Evolutionary conservation across 2,113 vertebrate species (phyloP), one percentile per base, ranked within the genome.

Genomic region (Synchiropus splendidus): DNA sequence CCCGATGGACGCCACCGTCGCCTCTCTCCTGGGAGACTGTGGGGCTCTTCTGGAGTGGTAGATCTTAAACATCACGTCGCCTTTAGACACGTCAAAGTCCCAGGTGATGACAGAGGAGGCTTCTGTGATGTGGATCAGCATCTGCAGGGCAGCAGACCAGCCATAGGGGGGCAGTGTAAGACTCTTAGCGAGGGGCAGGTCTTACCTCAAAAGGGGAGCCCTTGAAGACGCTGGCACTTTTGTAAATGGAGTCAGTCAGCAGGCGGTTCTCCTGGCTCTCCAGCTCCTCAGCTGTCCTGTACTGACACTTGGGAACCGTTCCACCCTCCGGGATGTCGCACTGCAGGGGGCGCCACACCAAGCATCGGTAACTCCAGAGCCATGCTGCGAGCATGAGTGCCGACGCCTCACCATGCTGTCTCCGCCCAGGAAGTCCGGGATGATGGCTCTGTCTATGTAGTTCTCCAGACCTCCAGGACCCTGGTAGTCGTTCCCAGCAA

Each of bases 21-120:
- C 70, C 50, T 97, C 93, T 66, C 85, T 91, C 45, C 90, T 96
- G 1, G 83, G 86, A 3, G 84, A 85, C 59, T 91, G 91, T 0
- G 92, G 91, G 0, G 87, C 82, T 45, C 87, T 79, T 64, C 88
- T 94, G 38, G 91, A 96, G 64, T 98, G 94, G 54, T 89, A 98
- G 66, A 98, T 90, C 65, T 90, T 92, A 66, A 97, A 98, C 18
- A 89, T 79, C 3, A 94, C 81, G 56, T 98, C 93, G 0, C 95
- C 95, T 81, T 95, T 97, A 64, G 86, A 94, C 57, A 98, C 89
- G 0, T 97, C 95, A 40, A 99, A 98, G 72, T 98, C 95, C 95
- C 94, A 98, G 0, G 92, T 99, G 80, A 99, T 96, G 57, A 98
- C 93, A 0, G 91, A 92, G 0, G 92, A 88, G 5, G 89, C 87